These are phyloP conservation scores for Copidosoma floridanum DNA, from an alignment of 1,140 invertebrate species.

Conservation along the genomic window DNA sequence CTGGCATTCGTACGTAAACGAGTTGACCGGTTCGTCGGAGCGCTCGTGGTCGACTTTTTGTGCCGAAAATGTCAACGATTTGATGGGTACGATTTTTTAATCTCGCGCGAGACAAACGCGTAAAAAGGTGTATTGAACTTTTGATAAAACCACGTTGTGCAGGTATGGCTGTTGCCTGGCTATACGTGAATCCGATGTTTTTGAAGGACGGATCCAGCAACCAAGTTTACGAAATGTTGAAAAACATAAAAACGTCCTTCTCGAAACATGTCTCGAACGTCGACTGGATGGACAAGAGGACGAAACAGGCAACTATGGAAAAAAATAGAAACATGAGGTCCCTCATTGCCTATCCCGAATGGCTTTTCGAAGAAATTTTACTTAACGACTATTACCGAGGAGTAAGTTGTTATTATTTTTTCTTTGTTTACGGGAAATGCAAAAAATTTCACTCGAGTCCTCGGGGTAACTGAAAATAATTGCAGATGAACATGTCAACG, in stretches of 20 bases:
- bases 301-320: conserved; percentile 70
- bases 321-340: conserved; percentile 74
- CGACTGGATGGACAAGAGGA: conserved; percentile 82
- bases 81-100: conserved; percentile 73
- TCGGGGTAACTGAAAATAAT: not conserved
- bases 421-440: too few species aligned
- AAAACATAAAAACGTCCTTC: conserved; percentile 76
- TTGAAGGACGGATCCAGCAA: conserved; percentile 35
- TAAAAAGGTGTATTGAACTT: too few species aligned
- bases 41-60: conserved; percentile 59
- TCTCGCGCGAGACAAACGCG: too few species aligned
- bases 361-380: conserved; percentile 66
- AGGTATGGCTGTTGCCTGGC: conserved; percentile 53
- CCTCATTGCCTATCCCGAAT: conserved; percentile 77
- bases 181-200: conserved; percentile 46
- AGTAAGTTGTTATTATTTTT: too few species aligned
- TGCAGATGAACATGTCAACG: conserved; percentile 50
- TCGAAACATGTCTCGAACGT: conserved; percentile 67
- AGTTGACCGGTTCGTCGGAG: conserved; percentile 43
- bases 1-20: conserved; percentile 46
- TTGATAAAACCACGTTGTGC: too few species aligned
- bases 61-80: conserved; percentile 62
- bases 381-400: conserved; percentile 67
- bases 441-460: too few species aligned
- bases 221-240: conserved; percentile 59